Conservation (phyloP, 2,797 vertebrate species). For the Acanthurus lineatus region DNA sequence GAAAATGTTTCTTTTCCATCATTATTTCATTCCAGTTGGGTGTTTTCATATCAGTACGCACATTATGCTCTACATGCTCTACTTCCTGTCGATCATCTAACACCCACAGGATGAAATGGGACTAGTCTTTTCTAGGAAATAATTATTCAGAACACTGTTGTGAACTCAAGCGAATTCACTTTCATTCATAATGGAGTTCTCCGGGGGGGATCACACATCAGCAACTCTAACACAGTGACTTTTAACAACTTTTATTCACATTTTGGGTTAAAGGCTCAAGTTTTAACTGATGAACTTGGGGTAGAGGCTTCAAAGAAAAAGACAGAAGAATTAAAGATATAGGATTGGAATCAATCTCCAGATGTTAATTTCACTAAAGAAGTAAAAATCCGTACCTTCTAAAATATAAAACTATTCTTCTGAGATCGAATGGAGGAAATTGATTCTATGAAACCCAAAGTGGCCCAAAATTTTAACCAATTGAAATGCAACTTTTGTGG, state of each 20-base stretch:
- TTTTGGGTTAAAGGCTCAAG: not conserved
- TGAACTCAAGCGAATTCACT: slow-evolving; percentile 36
- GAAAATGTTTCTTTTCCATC: not conserved
- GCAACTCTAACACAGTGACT: not conserved
- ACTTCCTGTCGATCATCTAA: slow-evolving; percentile 28
- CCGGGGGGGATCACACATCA: not conserved
- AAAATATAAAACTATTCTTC: not conserved
- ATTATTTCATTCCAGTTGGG: slow-evolving; percentile 2
- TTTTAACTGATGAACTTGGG: not conserved
- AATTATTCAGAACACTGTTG: slow-evolving; percentile 33
- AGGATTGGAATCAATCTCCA: too few species aligned
- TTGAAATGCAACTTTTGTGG: too few species aligned
- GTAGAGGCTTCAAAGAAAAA: not conserved
- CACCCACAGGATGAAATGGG: slow-evolving; percentile 31
- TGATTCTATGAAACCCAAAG: not conserved
- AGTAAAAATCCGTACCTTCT: not conserved
- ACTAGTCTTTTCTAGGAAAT: slow-evolving; percentile 38
- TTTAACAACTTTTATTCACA: not conserved
- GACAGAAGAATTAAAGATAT: too few species aligned
- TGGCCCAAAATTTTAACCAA: too few species aligned
- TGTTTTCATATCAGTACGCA: slow-evolving; percentile 13
- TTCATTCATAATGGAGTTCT: slow-evolving; percentile 5
- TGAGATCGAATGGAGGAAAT: not conserved
- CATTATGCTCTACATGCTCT: slow-evolving; percentile 12
- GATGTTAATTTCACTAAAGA: not conserved